Evolutionary conservation across 2,888 invertebrate genomes (phyloP).

Genomic region (Apodemia hepburni): DNA sequence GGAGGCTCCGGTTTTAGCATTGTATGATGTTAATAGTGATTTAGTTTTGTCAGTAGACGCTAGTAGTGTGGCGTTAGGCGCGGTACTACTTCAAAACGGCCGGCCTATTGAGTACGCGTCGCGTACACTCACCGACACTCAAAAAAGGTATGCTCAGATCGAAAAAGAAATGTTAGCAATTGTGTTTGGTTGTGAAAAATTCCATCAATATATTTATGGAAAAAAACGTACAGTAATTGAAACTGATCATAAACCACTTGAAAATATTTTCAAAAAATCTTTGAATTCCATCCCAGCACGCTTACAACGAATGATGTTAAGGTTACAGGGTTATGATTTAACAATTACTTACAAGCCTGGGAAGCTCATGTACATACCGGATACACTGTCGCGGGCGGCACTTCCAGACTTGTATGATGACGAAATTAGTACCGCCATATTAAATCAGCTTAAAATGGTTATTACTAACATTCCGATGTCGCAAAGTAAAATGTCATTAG

Average conservation of each 20-base stretch:
- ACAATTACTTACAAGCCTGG: conserved; percentile 16
- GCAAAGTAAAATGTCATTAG: too few relatives aligned
- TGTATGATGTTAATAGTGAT: neutral
- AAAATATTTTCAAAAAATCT: conserved; percentile 25
- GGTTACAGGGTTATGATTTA: conserved; percentile 24
- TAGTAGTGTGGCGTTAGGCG: neutral
- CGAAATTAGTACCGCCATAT: too few relatives aligned
- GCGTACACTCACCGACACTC: neutral
- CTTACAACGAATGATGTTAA: conserved; percentile 27
- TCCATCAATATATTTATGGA: conserved; percentile 27
- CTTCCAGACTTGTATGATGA: too few relatives aligned
- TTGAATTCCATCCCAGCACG: conserved; percentile 16
- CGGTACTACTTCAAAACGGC: neutral
- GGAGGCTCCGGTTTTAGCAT: neutral
- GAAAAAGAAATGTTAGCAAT: conserved; percentile 27
- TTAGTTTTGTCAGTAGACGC: neutral
- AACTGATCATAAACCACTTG: conserved; percentile 27
- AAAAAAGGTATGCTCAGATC: conserved; percentile 25
- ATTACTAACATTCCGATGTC: too few relatives aligned
- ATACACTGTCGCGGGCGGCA: too few relatives aligned
- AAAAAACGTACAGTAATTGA: conserved; percentile 19
- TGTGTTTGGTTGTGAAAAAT: conserved; percentile 22
- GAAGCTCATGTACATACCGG: too few relatives aligned
- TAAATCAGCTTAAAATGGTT: too few relatives aligned
- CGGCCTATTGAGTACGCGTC: neutral